Percentiles rank a stretch among this genome's conserved stretches.
Conservation (phyloP, 2,797 vertebrate species). For the Botia almorhae region DNA sequence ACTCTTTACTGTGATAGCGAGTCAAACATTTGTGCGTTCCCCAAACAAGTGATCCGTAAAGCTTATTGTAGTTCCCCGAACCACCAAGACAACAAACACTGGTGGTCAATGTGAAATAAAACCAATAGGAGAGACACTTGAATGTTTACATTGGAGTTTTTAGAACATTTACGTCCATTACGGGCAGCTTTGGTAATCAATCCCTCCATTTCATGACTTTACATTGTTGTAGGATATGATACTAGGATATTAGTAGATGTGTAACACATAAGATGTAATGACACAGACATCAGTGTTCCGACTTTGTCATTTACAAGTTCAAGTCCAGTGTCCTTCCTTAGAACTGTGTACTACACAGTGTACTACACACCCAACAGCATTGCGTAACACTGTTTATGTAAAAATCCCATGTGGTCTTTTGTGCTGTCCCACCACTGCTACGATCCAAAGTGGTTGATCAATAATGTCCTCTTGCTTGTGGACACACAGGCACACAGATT, state of each 20-base stretch:
- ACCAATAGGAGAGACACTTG: conserved; percentile 48
- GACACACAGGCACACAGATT: conserved; percentile 20
- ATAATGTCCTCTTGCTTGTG: conserved; percentile 47
- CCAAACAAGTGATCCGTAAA: conserved; percentile 56
- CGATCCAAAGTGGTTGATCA: conserved; percentile 47
- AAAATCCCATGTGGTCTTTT: conserved; percentile 35
- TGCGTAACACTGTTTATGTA: conserved; percentile 36
- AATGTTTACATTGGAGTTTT: conserved; percentile 37
- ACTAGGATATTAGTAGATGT: conserved; percentile 48
- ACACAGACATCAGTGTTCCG: conserved; percentile 50
- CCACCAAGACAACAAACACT: conserved; percentile 57
- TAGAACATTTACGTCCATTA: conserved; percentile 35
- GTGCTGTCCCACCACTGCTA: conserved; percentile 19
- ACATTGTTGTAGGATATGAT: conserved; percentile 31
- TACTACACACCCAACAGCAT: conserved; percentile 30
- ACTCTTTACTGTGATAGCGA: conserved; percentile 34
- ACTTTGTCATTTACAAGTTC: conserved; percentile 27
- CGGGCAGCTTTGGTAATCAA: conserved; percentile 65
- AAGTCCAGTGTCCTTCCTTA: conserved; percentile 47
- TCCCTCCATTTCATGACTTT: conserved; percentile 44
- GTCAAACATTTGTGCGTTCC: conserved; percentile 49
- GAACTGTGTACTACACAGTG: conserved; percentile 43
- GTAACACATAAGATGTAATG: conserved; percentile 50
- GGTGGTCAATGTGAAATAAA: conserved; percentile 40
- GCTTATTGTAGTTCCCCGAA: conserved; percentile 61